These are phyloP conservation scores for Rhopalosiphum padi DNA, from an alignment of 1,140 invertebrate genomes.

Conservation along the genomic window DNA sequence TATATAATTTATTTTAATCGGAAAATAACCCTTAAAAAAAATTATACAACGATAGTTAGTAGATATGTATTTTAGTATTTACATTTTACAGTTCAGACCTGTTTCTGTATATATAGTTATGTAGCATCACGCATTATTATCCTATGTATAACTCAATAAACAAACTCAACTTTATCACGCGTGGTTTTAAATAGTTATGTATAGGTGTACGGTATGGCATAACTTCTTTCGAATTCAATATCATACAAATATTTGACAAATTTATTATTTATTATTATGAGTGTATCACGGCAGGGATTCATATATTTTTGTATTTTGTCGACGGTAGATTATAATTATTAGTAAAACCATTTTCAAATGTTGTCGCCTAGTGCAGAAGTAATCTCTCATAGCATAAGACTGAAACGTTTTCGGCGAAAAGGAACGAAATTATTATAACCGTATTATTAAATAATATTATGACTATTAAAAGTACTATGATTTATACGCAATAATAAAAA, in stretches of 20 bases:
- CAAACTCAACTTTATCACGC: background rate
- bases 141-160: background rate
- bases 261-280: background rate
- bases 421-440: too few species aligned
- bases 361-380: background rate
- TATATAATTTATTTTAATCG: background rate
- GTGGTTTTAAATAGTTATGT: background rate
- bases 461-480: too few species aligned
- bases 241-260: too few species aligned
- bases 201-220: background rate
- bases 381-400: background rate
- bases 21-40: background rate
- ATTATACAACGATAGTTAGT: background rate
- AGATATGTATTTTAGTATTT: background rate
- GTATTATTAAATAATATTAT: too few species aligned
- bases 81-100: background rate
- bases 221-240: background rate
- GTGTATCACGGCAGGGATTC: background rate
- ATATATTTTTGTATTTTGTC: background rate
- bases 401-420: too few species aligned
- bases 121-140: background rate
- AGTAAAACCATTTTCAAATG: background rate
- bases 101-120: background rate
- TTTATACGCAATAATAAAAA: too few species aligned
- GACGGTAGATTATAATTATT: background rate